These are phyloP conservation scores for Balanococcus diminutus DNA, from an alignment of 2,888 invertebrate genomes.

Conservation along the genomic window DNA sequence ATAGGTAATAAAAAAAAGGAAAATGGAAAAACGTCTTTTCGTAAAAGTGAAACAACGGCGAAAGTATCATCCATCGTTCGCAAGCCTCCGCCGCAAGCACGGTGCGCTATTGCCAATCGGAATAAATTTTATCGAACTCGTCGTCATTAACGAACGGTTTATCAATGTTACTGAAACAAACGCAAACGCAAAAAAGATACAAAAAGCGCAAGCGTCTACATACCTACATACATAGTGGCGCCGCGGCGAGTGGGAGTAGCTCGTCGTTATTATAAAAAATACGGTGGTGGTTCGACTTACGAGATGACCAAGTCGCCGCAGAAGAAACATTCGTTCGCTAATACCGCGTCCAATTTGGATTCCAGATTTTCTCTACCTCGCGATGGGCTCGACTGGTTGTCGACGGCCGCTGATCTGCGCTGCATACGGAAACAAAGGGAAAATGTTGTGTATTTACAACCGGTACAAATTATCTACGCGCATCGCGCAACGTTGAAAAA, in stretches of 20 bases:
- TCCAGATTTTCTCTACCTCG: slow-evolving; percentile 68
- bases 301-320: slow-evolving; percentile 91
- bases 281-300: slow-evolving; percentile 62
- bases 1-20: too few relatives aligned
- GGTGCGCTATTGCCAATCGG: slow-evolving; percentile 70
- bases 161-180: slow-evolving; percentile 73
- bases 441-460: background rate
- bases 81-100: background rate
- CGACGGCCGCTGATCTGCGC: background rate
- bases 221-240: background rate
- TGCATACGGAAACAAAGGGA: background rate
- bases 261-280: too few relatives aligned
- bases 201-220: background rate
- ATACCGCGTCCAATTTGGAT: slow-evolving; percentile 83
- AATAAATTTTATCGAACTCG: slow-evolving; percentile 80
- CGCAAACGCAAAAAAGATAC: too few relatives aligned
- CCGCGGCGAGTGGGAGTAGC: background rate
- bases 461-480: background rate
- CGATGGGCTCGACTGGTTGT: slow-evolving; percentile 14
- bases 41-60: too few relatives aligned
- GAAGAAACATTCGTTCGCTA: slow-evolving; percentile 89
- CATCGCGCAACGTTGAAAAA: background rate
- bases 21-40: too few relatives aligned
- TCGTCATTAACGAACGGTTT: slow-evolving; percentile 84
- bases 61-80: too few relatives aligned